Conservation (phyloP, 2,113 vertebrate species). For the Grammomys surdaster region DNA sequence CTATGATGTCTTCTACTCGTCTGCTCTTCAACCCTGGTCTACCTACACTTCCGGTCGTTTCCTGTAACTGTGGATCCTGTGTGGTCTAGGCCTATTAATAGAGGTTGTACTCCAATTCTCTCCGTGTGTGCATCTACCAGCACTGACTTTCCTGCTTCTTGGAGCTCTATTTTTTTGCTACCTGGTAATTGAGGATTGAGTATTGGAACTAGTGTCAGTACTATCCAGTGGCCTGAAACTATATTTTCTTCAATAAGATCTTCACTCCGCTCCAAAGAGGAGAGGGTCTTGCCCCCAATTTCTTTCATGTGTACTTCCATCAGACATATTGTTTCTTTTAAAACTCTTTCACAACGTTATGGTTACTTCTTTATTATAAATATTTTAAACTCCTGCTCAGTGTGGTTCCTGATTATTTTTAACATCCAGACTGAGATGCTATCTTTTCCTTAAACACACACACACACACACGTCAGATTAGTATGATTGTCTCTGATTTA, state of each 20-base stretch:
- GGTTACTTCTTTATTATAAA: background rate
- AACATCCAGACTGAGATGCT: background rate
- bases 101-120: background rate
- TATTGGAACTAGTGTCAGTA: background rate
- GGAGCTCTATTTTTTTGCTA: background rate
- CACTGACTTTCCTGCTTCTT: background rate
- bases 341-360: conserved; percentile 12
- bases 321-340: background rate
- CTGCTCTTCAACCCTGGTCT: background rate
- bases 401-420: background rate
- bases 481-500: conserved; percentile 36
- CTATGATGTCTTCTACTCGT: background rate
- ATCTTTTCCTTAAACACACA: conserved; percentile 8
- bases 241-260: background rate
- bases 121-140: background rate
- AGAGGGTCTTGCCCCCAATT: background rate
- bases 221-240: background rate
- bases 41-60: background rate
- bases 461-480: background rate
- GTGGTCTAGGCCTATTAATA: background rate
- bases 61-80: background rate
- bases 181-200: background rate
- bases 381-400: conserved; percentile 8
- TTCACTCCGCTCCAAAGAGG: background rate
- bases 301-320: background rate